Base-by-base conservation (phyloP, 1,140 invertebrate species). In the Macrosteles quadrilineatus region DNA sequence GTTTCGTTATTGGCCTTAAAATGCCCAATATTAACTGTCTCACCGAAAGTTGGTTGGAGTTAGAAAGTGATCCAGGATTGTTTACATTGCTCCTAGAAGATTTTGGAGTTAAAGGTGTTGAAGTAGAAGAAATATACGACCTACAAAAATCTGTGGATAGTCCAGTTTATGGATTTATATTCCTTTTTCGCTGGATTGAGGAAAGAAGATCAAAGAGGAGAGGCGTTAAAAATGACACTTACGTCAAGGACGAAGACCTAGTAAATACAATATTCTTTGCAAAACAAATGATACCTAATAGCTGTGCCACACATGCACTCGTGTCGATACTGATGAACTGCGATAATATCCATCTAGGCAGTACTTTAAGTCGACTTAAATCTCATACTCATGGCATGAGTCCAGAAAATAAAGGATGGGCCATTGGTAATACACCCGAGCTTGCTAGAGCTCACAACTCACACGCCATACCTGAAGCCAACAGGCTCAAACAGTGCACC, bases 41-140 rank as follows among this genome's bases (percentile, higher is more conserved):
- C 25, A 93, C 91, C 0, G 94, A 96, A 80, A 93, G 94, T 69
- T 99, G 97, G 97, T 82, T 98, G 69, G 96, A 98, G 80, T 82
- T 99, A 14, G 97, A 99, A 84, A 98, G 96, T 81, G 97, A 99
- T 83, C 97, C 97, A 68, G 97, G 90, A 88, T 80, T 98, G 57
- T 99, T 99, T 80, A 98, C 96, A 1, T 83, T 98, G 4, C 81
- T 99, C 6, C 78, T 98, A 27, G 96, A 98, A 85, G 96, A 98
- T 83, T 97, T 98, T 84, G 97, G 97, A 63, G 96, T 97, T 0
- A 93, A 96, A 83, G 95, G 93, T 57, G 95, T 98, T 2, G 96
- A 98, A 85, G 96, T 96, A 0, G 97, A 99, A 85, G 97, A 99
- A 84, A 97, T 99, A 71, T 99, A 99, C 82, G 97, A 99, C 83